Evolutionary conservation across 2,797 vertebrate genomes (phyloP), one percentile per base, ranked within the genome.

Genomic region (Myiothlypis chrysogaster): DNA sequence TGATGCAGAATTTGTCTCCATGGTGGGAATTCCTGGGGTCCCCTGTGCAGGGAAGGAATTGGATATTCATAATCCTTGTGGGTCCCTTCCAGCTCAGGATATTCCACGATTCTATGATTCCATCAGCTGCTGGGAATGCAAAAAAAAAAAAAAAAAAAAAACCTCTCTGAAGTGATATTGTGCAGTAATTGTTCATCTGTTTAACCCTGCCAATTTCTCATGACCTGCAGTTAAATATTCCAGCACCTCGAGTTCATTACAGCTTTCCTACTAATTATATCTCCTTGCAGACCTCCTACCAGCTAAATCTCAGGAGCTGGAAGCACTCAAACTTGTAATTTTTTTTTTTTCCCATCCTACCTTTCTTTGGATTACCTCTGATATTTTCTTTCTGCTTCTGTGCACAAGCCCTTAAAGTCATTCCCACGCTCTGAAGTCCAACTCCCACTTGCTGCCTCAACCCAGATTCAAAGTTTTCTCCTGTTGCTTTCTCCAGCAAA

Each of bases 371-470:
- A 34, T 80, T 83, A 75, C 28, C 32, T 83, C 49, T 69, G 41
- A 10, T 34, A n/a, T 61, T 87, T 80, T 82, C 10, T 44, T 91
- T 77, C 49, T 70, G 17, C 15, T 83, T 34, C 21, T 50, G 9
- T 55, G 47, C 50, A 37, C 22, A 68, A 86, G 16, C 13, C 57
- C 49, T 87, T 77, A 25, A 87, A 85, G 14, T 24, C 21, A 8
- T 83, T 89, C 60, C 60, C 43, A 63, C 0, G 0, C 43, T 83
- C 64, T 6, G 0, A 83, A 80, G 49, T 44, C 46, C 0, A 0
- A 27, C 56, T 89, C 71, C 37, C 27, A 50, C 21, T 69, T 66
- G 28, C 35, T 81, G 22, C 35, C 32, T 88, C 47, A 86, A 11
- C 47, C 7, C 37, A 56, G 28, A 80, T 60, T 77, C 69, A 55